Percentiles rank a stretch among this genome's conserved stretches.
These are phyloP conservation scores for Periphyllus acericola DNA, from an alignment of 2,888 invertebrate species.

Conservation along the genomic window DNA sequence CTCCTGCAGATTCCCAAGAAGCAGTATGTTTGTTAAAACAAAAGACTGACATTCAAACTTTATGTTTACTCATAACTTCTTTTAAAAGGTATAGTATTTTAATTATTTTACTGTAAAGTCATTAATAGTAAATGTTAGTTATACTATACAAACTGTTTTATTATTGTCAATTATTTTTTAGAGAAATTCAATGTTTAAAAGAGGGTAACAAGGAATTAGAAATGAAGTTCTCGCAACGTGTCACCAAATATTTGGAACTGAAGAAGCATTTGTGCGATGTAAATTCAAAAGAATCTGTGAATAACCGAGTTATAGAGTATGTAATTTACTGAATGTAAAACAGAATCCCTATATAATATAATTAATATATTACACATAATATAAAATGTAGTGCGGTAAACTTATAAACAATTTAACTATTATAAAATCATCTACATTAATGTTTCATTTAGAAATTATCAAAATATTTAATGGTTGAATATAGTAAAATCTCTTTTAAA, in stretches of 20 bases:
- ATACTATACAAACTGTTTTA: not conserved
- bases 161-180: constrained; percentile 13
- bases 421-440: too few species aligned
- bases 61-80: constrained; percentile 55
- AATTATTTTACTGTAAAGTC: not conserved
- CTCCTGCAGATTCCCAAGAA: constrained; percentile 59
- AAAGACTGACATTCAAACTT: constrained; percentile 60
- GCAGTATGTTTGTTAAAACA: constrained; percentile 56
- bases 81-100: constrained; percentile 52
- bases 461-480: too few species aligned
- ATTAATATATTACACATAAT: too few species aligned
- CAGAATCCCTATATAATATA: not conserved
- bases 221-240: constrained; percentile 44
- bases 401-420: too few species aligned
- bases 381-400: too few species aligned
- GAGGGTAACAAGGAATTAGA: constrained; percentile 58
- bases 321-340: not conserved
- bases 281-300: constrained; percentile 59
- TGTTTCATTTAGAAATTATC: too few species aligned
- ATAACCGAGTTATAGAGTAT: constrained; percentile 60
- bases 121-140: too few species aligned
- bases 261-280: constrained; percentile 44
- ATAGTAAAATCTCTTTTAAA: too few species aligned
- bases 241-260: constrained; percentile 54
- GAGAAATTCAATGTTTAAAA: constrained; percentile 62